Evolutionary conservation across 2,797 vertebrate genomes (phyloP).

Genomic region (Chaetophractus vellerosus): DNA sequence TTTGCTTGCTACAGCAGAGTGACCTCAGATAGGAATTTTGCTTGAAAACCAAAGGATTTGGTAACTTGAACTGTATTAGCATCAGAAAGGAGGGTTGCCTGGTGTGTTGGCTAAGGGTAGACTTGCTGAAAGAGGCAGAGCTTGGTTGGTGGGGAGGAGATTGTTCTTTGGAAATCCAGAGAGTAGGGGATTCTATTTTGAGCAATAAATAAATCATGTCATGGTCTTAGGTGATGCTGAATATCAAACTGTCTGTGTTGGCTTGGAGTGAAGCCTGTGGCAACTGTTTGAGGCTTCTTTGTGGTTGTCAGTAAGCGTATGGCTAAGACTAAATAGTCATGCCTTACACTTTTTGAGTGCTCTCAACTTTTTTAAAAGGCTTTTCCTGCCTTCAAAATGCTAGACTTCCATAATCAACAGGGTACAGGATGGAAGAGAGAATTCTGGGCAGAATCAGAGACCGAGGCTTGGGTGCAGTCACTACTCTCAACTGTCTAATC

Average conservation of each 20-base stretch:
- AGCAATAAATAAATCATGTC: constrained; percentile 76
- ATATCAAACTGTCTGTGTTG: constrained; percentile 38
- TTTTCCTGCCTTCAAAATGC: neutral
- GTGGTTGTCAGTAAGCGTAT: neutral
- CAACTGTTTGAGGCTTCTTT: neutral
- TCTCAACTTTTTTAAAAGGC: neutral
- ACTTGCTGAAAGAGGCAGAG: constrained; percentile 76
- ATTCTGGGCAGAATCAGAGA: neutral
- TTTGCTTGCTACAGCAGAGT: constrained; percentile 78
- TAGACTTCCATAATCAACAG: neutral
- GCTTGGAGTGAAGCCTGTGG: neutral
- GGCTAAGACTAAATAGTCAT: neutral
- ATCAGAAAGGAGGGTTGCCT: constrained; percentile 85
- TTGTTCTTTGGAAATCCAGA: constrained; percentile 78
- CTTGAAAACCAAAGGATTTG: constrained; percentile 78
- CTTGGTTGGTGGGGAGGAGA: neutral
- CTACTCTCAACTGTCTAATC: neutral
- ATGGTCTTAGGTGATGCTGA: constrained; percentile 73
- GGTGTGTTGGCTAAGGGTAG: constrained; percentile 73
- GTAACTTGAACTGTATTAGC: constrained; percentile 87
- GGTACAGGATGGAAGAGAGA: neutral
- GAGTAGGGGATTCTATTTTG: constrained; percentile 81
- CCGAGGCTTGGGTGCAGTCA: neutral
- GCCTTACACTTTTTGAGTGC: neutral
- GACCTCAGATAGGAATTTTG: constrained; percentile 80